A percentile compares a stretch with the other conserved stretches of the same genome.
Evolutionary conservation across 2,113 vertebrate genomes (phyloP).

Genomic region (Cyprinodon brontotheroides): DNA sequence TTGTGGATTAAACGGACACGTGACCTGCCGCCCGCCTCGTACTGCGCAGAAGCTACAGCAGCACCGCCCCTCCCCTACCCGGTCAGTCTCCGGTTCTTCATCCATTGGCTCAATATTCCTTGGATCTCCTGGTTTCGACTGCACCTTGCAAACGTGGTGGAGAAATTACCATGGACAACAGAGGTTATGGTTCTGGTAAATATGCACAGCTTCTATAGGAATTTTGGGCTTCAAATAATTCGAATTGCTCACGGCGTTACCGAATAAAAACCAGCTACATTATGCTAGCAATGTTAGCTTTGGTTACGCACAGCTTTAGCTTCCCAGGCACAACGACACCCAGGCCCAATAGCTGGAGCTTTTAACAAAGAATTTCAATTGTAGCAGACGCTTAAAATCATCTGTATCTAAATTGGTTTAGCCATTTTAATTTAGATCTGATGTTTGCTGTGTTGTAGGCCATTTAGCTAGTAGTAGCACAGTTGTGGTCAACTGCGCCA

Average conservation of each 20-base stretch:
- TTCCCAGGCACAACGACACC: not conserved
- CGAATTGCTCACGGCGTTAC: not conserved
- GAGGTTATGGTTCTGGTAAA: slow-evolving; percentile 75
- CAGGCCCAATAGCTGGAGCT: not conserved
- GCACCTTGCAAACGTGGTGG: not conserved
- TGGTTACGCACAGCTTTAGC: not conserved
- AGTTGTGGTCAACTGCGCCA: not conserved
- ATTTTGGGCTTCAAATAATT: not conserved
- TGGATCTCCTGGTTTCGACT: not conserved
- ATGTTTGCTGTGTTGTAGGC: not conserved
- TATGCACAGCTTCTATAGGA: not conserved
- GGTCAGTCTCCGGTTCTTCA: too few species aligned
- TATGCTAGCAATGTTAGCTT: not conserved
- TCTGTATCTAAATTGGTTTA: too few species aligned
- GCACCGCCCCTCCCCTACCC: too few species aligned
- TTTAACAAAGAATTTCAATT: not conserved
- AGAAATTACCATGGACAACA: slow-evolving; percentile 66
- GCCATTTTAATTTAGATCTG: too few species aligned
- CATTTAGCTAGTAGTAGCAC: not conserved
- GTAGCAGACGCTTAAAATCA: not conserved
- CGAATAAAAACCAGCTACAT: not conserved
- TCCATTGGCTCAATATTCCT: too few species aligned
- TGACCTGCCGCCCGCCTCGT: too few species aligned
- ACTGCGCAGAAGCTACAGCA: too few species aligned
- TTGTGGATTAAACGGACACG: too few species aligned